Evolutionary conservation across 2,113 vertebrate species (phyloP).

Genomic region (Clarias magur): DNA sequence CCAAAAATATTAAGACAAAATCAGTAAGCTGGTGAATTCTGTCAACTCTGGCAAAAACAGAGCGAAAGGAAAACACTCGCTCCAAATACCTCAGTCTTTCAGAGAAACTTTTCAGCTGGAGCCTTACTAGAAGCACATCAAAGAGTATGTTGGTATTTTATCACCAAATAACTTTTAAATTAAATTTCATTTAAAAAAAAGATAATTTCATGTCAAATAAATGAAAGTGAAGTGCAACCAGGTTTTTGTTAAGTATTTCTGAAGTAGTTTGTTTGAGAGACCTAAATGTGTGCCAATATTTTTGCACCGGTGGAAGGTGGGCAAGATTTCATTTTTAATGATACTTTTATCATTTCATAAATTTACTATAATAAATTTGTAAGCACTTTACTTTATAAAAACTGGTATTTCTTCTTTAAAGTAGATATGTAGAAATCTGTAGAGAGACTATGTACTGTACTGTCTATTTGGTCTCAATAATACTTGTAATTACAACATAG

Average conservation of each 20-base stretch:
- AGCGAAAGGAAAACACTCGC: slow-evolving; percentile 55
- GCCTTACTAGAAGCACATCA: too few species aligned
- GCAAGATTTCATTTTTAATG: not conserved
- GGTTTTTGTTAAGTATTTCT: not conserved
- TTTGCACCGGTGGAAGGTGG: not conserved
- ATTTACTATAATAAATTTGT: too few species aligned
- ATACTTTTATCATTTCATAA: too few species aligned
- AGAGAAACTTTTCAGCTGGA: slow-evolving; percentile 25
- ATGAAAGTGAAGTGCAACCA: not conserved
- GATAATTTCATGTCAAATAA: not conserved
- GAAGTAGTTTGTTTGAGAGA: not conserved
- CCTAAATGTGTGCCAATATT: not conserved
- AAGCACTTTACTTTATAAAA: not conserved
- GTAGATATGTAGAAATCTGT: not conserved
- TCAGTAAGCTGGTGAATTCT: slow-evolving; percentile 66
- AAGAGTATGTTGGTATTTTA: not conserved
- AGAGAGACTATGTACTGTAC: not conserved
- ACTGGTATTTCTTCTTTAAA: not conserved
- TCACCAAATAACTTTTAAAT: not conserved
- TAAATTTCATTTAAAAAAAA: not conserved
- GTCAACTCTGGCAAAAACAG: slow-evolving; percentile 37
- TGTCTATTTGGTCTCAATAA: not conserved
- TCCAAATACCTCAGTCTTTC: slow-evolving; percentile 46
- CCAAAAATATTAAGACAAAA: slow-evolving; percentile 66
- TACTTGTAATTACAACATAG: not conserved